Conservation (phyloP, 2,113 vertebrate species). For the Leptobrachium leishanense region DNA sequence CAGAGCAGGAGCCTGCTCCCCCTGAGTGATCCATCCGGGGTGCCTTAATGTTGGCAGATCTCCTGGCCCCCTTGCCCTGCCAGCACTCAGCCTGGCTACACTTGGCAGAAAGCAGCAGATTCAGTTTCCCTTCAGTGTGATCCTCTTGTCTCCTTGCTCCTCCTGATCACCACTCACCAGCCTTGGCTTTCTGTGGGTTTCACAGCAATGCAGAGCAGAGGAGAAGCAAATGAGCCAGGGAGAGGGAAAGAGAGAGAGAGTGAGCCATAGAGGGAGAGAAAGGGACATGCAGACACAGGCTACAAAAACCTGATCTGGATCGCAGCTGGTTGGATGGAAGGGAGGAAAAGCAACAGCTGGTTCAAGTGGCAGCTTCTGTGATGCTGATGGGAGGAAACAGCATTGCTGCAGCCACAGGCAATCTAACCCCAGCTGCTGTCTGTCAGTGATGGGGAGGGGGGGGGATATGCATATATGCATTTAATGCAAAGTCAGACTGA, state of each 20-base stretch:
- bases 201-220: conserved; percentile 48
- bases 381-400: conserved; percentile 48
- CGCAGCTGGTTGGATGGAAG: conserved; percentile 44
- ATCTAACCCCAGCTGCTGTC: conserved; percentile 45
- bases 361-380: conserved; percentile 49
- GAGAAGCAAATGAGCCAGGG: conserved; percentile 41
- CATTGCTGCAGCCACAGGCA: conserved; percentile 46
- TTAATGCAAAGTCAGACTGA: conserved; percentile 38
- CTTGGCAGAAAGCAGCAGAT: neutral
- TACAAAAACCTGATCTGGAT: conserved; percentile 45
- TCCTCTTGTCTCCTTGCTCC: conserved; percentile 14
- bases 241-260: conserved; percentile 12
- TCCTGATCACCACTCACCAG: conserved; percentile 7
- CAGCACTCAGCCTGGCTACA: conserved; percentile 24
- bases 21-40: conserved; percentile 25
- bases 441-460: conserved; percentile 41
- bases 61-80: neutral
- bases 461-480: conserved; percentile 10
- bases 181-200: conserved; percentile 31
- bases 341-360: conserved; percentile 49
- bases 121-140: neutral
- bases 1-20: conserved; percentile 14
- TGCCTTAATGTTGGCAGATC: neutral
- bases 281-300: conserved; percentile 44
- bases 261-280: conserved; percentile 1